phyloP scores from a whole-genome alignment of 1,140 invertebrate species.

The Lerema accius region DNA sequence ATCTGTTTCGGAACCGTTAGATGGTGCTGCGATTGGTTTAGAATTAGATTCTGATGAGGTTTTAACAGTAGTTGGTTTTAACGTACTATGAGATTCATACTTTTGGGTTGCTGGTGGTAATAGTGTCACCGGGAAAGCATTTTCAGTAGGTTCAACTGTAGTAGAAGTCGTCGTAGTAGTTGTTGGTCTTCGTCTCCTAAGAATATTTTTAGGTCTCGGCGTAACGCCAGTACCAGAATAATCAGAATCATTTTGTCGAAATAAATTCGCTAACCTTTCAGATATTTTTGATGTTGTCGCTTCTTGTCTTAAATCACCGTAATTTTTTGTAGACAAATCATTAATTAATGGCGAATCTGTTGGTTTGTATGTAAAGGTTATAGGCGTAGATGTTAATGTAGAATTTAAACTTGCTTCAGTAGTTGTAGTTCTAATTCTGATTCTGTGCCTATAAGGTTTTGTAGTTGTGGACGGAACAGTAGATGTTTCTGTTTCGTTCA shows the following conservation, averaged over 20 bases:
- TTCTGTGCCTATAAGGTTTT: slow-evolving; percentile 58
- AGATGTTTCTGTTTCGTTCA: slow-evolving; percentile 60
- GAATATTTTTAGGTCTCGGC: slow-evolving; percentile 72
- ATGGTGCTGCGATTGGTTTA: slow-evolving; percentile 43
- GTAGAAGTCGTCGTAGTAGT: slow-evolving; percentile 57
- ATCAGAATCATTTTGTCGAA: slow-evolving; percentile 53
- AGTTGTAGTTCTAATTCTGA: slow-evolving; percentile 71
- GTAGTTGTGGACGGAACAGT: slow-evolving; percentile 41
- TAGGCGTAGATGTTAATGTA: slow-evolving; percentile 40
- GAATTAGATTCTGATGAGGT: slow-evolving; percentile 63
- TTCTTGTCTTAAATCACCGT: slow-evolving; percentile 50
- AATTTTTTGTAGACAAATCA: slow-evolving; percentile 46
- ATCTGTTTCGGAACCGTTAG: slow-evolving; percentile 40
- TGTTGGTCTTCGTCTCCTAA: slow-evolving; percentile 71
- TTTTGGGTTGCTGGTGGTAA: slow-evolving; percentile 39
- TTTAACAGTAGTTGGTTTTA: slow-evolving; percentile 58
- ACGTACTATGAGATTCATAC: slow-evolving; percentile 43
- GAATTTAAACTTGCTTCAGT: slow-evolving; percentile 55
- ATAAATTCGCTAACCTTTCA: slow-evolving; percentile 59
- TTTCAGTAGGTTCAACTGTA: slow-evolving; percentile 45
- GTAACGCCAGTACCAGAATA: slow-evolving; percentile 53
- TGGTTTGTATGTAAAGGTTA: slow-evolving; percentile 41
- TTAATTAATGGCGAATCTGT: slow-evolving; percentile 44
- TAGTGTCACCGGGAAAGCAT: slow-evolving; percentile 30
- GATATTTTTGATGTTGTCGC: slow-evolving; percentile 58